Evolutionary conservation across 2,888 invertebrate species (phyloP), one percentile per base, ranked within the genome.

Genomic region (Chrysolina haemoptera): DNA sequence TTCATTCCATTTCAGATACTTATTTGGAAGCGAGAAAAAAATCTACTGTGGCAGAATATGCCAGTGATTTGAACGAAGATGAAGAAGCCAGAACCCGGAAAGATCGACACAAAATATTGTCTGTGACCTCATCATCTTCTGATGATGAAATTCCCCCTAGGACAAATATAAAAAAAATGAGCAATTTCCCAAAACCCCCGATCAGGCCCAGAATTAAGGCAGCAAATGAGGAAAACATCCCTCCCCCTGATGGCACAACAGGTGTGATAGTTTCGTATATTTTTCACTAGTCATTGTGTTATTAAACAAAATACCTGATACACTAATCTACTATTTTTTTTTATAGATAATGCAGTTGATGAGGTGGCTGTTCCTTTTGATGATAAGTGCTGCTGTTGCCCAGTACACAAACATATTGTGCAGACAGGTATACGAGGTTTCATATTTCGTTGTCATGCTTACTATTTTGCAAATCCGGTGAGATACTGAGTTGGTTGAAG

Each of bases 11-110:
- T 64, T 18, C 63, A 64, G 63, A 64, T 41, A 43, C 63, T 18
- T 64, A 64, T 43, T 64, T 64, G 40, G 63, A 64, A 16, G 63
- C 63, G 9, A 64, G 63, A 18, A 64, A n/a, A 16, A 64, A 64
- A 14, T 64, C 22, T 16, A 64, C 40, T 64, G 43, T 64, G 43
- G 63, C 63, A 43, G 63, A 64, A 43, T 64, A 64, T 64, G 12
- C n/a, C n/a, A 64, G 63, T 41, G 63, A 64, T 41, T 22, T 64
- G 43, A 64, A 64, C 22, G 16, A 43, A 18, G 41, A 64, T 16
- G 63, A 64, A 8, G 43, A 64, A 43, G 35, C 63, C 11, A 16
- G 16, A 9, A 64, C 63, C 14, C 41, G 63, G n/a, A 64, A 43
- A 18, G 40, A n/a, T 64, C 63, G 63, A 9, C 63, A 64, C 63